Conservation (phyloP, 1,140 invertebrate species). For the Cydia strobilella region DNA sequence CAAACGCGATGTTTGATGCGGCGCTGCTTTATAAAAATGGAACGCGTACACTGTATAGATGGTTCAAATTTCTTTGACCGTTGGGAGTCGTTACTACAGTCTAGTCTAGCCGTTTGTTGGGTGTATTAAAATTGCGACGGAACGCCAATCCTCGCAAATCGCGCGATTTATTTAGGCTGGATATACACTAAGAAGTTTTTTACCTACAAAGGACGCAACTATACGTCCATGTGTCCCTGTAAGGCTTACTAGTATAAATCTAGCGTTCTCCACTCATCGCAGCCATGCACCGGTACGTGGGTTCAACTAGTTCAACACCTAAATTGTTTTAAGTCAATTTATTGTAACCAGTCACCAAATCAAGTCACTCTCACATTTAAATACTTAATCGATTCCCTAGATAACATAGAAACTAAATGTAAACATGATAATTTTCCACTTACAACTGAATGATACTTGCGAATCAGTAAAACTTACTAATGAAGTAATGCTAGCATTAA, state of each 20-base stretch:
- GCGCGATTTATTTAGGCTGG: too few relatives aligned
- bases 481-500: conserved; percentile 36
- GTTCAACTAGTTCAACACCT: not conserved
- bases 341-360: not conserved
- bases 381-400: conserved; percentile 29
- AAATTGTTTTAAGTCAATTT: not conserved
- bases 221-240: too few relatives aligned
- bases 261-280: not conserved
- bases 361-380: not conserved
- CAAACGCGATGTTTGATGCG: too few relatives aligned
- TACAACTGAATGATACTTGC: conserved; percentile 36
- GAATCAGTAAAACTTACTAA: conserved; percentile 41
- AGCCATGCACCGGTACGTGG: not conserved
- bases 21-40: too few relatives aligned
- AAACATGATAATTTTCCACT: conserved; percentile 31
- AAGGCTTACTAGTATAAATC: too few relatives aligned
- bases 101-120: not conserved
- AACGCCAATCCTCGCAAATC: not conserved
- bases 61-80: too few relatives aligned
- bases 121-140: not conserved
- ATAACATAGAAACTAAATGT: conserved; percentile 23
- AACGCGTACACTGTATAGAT: too few relatives aligned
- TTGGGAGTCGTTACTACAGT: too few relatives aligned
- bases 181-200: too few relatives aligned
- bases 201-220: too few relatives aligned